phyloP scores from a whole-genome alignment of 2,888 invertebrate species.

The Brachyptera putata region DNA sequence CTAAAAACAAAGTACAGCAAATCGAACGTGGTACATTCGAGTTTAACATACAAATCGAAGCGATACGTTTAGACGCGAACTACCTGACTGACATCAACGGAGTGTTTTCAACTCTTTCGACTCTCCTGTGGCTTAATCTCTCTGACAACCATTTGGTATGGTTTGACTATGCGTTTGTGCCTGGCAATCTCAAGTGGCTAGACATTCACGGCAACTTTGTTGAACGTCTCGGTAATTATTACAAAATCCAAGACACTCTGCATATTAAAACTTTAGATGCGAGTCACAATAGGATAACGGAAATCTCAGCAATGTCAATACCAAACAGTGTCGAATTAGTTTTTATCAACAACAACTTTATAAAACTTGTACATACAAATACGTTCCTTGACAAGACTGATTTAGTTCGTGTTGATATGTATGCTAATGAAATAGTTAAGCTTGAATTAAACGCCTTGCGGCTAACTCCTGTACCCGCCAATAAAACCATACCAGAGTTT shows the following conservation, averaged over 20 bases:
- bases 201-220: conserved; percentile 89
- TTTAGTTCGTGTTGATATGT: conserved; percentile 83
- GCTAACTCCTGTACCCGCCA: conserved; percentile 66
- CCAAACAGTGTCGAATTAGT: conserved; percentile 84
- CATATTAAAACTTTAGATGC: conserved; percentile 79
- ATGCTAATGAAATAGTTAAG: conserved; percentile 79
- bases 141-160: conserved; percentile 88
- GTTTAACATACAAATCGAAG: conserved; percentile 74
- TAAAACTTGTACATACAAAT: conserved; percentile 74
- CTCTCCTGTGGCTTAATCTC: conserved; percentile 79
- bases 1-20: conserved; percentile 82
- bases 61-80: conserved; percentile 83
- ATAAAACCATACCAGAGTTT: conserved; percentile 77
- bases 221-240: conserved; percentile 82
- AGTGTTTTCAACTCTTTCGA: conserved; percentile 79
- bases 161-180: conserved; percentile 92
- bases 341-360: conserved; percentile 85
- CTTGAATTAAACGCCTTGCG: conserved; percentile 77
- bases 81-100: conserved; percentile 85
- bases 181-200: conserved; percentile 83
- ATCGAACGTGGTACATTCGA: conserved; percentile 82
- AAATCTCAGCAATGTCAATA: conserved; percentile 77
- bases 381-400: conserved; percentile 83
- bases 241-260: conserved; percentile 65
- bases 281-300: conserved; percentile 81